A percentile compares a stretch with the other conserved stretches of the same genome.
Conservation (phyloP, 2,888 invertebrate genomes). For the Pheosia gnoma region DNA sequence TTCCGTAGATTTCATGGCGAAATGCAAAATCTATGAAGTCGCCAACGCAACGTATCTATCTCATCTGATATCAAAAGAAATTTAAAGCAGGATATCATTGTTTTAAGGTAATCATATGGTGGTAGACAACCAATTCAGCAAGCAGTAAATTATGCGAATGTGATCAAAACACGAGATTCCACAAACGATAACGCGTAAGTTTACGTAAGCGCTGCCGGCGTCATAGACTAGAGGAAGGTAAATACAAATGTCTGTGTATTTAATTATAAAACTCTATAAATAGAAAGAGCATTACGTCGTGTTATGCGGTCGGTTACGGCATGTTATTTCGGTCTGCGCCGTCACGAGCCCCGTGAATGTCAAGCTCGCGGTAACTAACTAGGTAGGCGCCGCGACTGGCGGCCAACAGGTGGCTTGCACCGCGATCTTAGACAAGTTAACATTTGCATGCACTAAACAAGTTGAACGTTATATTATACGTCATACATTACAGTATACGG, state of each 20-base stretch:
- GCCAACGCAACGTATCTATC: too few relatives aligned
- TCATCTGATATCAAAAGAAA: too few relatives aligned
- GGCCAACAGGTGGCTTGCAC: constrained; percentile 77
- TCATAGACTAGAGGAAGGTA: constrained; percentile 63
- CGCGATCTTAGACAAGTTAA: constrained; percentile 53
- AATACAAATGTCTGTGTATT: constrained; percentile 72
- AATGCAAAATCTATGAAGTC: too few relatives aligned
- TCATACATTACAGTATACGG: not conserved
- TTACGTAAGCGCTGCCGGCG: constrained; percentile 47
- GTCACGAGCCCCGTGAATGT: constrained; percentile 79
- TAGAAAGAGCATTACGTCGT: constrained; percentile 77
- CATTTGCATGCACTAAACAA: constrained; percentile 38
- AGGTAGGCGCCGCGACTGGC: constrained; percentile 64
- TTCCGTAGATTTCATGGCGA: too few relatives aligned
- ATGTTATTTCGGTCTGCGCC: constrained; percentile 76
- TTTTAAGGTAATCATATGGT: too few relatives aligned
- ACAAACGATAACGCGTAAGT: constrained; percentile 42
- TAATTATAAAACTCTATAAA: constrained; percentile 79
- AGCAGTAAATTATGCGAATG: too few relatives aligned
- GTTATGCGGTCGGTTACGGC: constrained; percentile 78
- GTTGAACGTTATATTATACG: constrained; percentile 3
- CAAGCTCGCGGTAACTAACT: constrained; percentile 78
- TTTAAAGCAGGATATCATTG: too few relatives aligned
- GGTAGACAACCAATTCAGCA: too few relatives aligned
- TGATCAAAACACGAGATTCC: not conserved